Percentiles rank a stretch among this genome's conserved stretches.
phyloP scores from a whole-genome alignment of 37 sponge, comb jelly and placozoan genomes.

The Bolinopsis microptera region DNA sequence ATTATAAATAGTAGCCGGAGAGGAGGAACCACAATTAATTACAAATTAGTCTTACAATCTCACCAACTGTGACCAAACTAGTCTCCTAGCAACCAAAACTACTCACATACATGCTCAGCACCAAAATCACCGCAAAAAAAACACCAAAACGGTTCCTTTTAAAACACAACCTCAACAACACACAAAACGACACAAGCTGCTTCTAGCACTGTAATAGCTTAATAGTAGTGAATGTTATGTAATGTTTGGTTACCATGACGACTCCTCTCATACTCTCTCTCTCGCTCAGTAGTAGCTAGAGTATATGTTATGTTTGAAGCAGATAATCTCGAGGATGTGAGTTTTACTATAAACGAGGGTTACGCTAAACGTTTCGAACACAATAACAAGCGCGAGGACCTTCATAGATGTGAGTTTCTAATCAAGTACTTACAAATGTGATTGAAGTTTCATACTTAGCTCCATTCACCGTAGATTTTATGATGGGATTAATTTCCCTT shows the following conservation, averaged over 20 bases:
- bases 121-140: too few species aligned
- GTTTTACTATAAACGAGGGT: constrained; percentile 79
- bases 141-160: too few species aligned
- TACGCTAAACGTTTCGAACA: constrained; percentile 77
- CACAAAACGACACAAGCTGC: background rate
- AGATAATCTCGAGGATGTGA: constrained; percentile 53
- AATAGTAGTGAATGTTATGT: background rate
- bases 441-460: too few species aligned
- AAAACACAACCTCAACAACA: too few species aligned
- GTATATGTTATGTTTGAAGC: constrained; percentile 24
- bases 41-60: too few species aligned
- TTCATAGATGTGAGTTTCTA: constrained; percentile 72
- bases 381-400: constrained; percentile 79
- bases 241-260: background rate
- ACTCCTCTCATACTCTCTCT: background rate
- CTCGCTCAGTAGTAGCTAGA: background rate
- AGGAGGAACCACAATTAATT: too few species aligned
- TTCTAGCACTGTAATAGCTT: background rate
- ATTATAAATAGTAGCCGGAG: too few species aligned
- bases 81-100: too few species aligned
- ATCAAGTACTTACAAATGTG: background rate
- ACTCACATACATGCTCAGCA: too few species aligned
- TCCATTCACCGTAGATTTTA: too few species aligned
- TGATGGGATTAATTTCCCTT: too few species aligned
- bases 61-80: too few species aligned